Conservation (phyloP, 2,888 invertebrate genomes). For the Apocheima hispidaria region DNA sequence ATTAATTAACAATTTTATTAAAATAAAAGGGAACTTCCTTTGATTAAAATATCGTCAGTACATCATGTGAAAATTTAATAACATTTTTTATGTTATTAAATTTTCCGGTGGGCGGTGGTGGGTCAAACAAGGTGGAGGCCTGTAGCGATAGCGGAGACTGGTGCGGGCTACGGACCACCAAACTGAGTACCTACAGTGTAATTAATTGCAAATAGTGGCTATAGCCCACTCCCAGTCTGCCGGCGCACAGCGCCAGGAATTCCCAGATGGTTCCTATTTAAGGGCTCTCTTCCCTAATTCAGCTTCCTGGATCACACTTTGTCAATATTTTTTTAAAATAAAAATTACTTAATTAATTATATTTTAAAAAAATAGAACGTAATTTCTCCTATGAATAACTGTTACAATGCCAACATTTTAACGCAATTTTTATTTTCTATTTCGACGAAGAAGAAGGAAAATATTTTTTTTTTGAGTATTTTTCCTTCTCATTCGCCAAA, state of each 20-base stretch:
- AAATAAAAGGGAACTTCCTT: constrained; percentile 13
- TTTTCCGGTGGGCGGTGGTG: constrained; percentile 39
- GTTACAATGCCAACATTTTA: too few relatives aligned
- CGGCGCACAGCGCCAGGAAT: constrained; percentile 32
- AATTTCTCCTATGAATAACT: too few relatives aligned
- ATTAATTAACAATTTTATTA: constrained; percentile 11
- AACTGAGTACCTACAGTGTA: constrained; percentile 44
- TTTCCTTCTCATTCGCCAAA: too few relatives aligned
- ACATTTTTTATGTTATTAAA: constrained; percentile 50
- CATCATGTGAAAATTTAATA: constrained; percentile 24
- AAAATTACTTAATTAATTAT: too few relatives aligned
- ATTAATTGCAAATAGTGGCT: constrained; percentile 74
- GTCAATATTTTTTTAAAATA: too few relatives aligned
- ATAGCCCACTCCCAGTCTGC: constrained; percentile 55
- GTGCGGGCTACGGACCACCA: constrained; percentile 19
- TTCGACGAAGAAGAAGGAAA: too few relatives aligned
- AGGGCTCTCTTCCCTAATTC: too few relatives aligned
- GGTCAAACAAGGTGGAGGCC: constrained; percentile 52
- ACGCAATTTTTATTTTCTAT: too few relatives aligned
- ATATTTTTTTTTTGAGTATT: too few relatives aligned
- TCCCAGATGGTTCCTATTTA: constrained; percentile 34
- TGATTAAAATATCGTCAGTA: constrained; percentile 26
- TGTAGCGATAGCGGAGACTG: constrained; percentile 51
- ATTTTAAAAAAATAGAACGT: too few relatives aligned
- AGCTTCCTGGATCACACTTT: too few relatives aligned